phyloP scores from a whole-genome alignment of 2,113 vertebrate genomes.

The Micronycteris hirsuta region DNA sequence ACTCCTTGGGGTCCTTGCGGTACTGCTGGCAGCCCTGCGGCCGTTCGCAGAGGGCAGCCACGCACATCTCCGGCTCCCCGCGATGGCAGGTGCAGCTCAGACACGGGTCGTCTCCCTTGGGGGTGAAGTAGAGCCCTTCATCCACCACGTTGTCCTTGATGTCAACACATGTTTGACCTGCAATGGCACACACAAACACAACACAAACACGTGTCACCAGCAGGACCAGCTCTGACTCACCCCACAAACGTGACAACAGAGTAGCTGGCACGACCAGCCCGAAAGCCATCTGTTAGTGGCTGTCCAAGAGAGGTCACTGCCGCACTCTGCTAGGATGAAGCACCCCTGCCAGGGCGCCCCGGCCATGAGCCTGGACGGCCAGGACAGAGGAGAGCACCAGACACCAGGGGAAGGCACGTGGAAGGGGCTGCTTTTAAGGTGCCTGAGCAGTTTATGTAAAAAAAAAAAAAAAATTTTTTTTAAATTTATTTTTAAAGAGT shows the following conservation, averaged over 20 bases:
- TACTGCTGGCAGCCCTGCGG: constrained; percentile 97
- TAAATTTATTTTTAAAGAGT: too few species aligned
- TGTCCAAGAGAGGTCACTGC: not conserved
- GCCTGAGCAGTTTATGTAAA: not conserved
- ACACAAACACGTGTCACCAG: not conserved
- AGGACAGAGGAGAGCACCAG: not conserved
- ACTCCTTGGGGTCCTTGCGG: constrained; percentile 96
- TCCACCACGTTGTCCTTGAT: constrained; percentile 98
- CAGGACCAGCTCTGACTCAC: not conserved
- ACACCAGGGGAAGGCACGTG: not conserved
- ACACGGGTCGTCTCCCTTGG: constrained; percentile 96
- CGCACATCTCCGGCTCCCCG: constrained; percentile 97
- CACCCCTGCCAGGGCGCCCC: not conserved
- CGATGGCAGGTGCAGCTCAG: constrained; percentile 97
- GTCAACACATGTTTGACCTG: constrained; percentile 97
- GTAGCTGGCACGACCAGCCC: not conserved
- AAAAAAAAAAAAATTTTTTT: too few species aligned
- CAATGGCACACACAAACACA: not conserved
- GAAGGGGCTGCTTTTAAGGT: not conserved
- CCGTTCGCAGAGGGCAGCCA: constrained; percentile 94
- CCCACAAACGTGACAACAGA: not conserved
- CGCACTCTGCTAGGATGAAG: not conserved
- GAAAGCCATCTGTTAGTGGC: not conserved
- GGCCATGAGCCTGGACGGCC: not conserved
- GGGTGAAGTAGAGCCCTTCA: constrained; percentile 98